phyloP scores from a whole-genome alignment of 2,888 invertebrate species.

The Netelia melanura region DNA sequence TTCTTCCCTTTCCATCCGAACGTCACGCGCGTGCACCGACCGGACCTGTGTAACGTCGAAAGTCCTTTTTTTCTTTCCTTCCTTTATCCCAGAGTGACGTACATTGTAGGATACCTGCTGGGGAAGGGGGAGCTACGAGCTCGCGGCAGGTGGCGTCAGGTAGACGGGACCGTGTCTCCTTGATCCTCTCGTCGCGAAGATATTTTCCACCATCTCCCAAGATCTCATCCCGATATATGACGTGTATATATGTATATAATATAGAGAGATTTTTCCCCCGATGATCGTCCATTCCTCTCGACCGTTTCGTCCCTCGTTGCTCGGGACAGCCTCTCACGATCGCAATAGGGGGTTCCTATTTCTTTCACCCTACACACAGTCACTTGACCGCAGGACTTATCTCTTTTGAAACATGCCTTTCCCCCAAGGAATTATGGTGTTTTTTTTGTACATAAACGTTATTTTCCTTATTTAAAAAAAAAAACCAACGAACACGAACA shows the following conservation, averaged over 20 bases:
- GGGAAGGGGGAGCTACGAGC: slow-evolving; percentile 35
- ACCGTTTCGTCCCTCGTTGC: slow-evolving; percentile 31
- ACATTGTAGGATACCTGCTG: slow-evolving; percentile 58
- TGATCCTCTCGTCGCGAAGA: slow-evolving; percentile 52
- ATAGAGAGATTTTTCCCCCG: slow-evolving; percentile 5
- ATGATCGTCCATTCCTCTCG: slow-evolving; percentile 36
- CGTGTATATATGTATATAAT: neutral
- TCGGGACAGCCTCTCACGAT: slow-evolving; percentile 45
- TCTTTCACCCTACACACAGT: slow-evolving; percentile 26
- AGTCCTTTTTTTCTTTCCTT: slow-evolving; percentile 16
- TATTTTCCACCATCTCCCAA: slow-evolving; percentile 39
- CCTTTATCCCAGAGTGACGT: slow-evolving; percentile 33
- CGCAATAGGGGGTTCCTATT: slow-evolving; percentile 22
- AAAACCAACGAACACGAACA: neutral
- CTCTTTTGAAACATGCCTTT: slow-evolving; percentile 1
- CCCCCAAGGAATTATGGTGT: neutral
- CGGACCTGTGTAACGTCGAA: slow-evolving; percentile 49
- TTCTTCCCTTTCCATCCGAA: slow-evolving; percentile 25
- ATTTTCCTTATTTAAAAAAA: neutral
- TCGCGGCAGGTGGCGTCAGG: slow-evolving; percentile 66
- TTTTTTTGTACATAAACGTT: too few species aligned
- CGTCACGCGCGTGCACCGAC: slow-evolving; percentile 28
- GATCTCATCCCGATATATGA: slow-evolving; percentile 41
- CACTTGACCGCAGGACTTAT: slow-evolving; percentile 50
- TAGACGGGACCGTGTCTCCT: slow-evolving; percentile 56